Base-by-base conservation (phyloP, 2,797 vertebrate genomes). In the Gallinago nigripennis region DNA sequence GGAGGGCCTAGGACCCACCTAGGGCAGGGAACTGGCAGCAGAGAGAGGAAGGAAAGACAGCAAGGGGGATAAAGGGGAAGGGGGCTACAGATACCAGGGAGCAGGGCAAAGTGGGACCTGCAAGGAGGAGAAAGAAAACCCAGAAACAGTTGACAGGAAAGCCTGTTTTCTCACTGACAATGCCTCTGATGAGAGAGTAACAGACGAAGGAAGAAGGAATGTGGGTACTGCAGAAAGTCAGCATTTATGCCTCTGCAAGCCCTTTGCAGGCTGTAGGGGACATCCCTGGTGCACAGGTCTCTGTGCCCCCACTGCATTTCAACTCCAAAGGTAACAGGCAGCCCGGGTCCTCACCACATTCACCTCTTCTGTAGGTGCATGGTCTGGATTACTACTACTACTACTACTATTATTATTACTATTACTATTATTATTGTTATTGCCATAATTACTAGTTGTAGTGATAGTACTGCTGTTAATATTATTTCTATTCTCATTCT, bases 251-350 rank as follows among this genome's bases (percentile, higher is more conserved):
- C 43, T 8, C 4, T 35, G 24, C n/a, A 61, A 69, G 41, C 27
- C 25, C 53, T 63, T 81, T 39, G 24, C 51, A 82, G 66, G 43
- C n/a, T 43, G 18, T 10, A 43, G 50, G 35, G 37, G n/a, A n/a
- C 19, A 10, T 46, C 12, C 28, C 3, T 0, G 4, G 15, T 14
- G 8, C 4, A 0, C 1, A 4, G 16, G 30, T n/a, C 18, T 24
- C 18, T 1, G 0, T 30, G 30, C 1, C 0, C 21, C 46, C 0
- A 0, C 8, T 48, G n/a, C 21, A 16, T 56, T 91, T 77, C 33
- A 64, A 3, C 27, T 78, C 45, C 76, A 71, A 79, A 73, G 11
- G 57, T 33, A 45, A 50, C 0, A 2, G 23, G 31, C 33, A 77
- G 27, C 51, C 37, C 3, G 1, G 35, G 61, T 9, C 39, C 2